A percentile compares a stretch with the other conserved stretches of the same genome.
Conservation (phyloP, 2,113 vertebrate species). For the Cyprinodon brontotheroides region DNA sequence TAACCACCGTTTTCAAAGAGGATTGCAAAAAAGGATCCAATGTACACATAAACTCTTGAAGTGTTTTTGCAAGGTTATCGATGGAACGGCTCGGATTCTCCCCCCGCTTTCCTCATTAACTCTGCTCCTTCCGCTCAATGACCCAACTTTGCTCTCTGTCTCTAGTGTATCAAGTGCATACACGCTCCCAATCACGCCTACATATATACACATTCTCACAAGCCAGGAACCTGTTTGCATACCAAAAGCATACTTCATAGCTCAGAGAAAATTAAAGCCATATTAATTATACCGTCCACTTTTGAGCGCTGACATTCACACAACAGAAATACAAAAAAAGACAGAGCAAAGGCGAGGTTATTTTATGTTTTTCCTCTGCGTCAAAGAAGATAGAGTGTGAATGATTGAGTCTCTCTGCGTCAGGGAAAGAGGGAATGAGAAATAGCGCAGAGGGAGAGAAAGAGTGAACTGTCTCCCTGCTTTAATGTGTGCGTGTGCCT, state of each 20-base stretch:
- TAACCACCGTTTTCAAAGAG: slow-evolving; percentile 51
- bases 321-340: slow-evolving; percentile 12
- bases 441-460: slow-evolving; percentile 64
- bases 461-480: slow-evolving; percentile 72
- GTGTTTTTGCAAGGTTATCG: slow-evolving; percentile 64
- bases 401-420: slow-evolving; percentile 75
- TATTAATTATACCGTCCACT: slow-evolving; percentile 70
- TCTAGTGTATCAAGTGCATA: slow-evolving; percentile 59
- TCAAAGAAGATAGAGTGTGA: slow-evolving; percentile 70
- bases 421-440: slow-evolving; percentile 68
- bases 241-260: slow-evolving; percentile 72
- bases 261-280: slow-evolving; percentile 67
- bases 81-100: slow-evolving; percentile 50
- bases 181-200: slow-evolving; percentile 1
- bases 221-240: slow-evolving; percentile 69
- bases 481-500: slow-evolving; percentile 43
- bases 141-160: slow-evolving; percentile 59
- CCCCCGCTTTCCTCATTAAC: slow-evolving; percentile 69
- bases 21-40: slow-evolving; percentile 33
- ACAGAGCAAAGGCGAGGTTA: slow-evolving; percentile 48
- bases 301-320: slow-evolving; percentile 7
- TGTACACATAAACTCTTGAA: slow-evolving; percentile 40
- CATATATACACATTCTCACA: slow-evolving; percentile 15
- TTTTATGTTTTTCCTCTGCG: slow-evolving; percentile 70
- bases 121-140: slow-evolving; percentile 64